Conservation (phyloP, 2,113 vertebrate species). For the Dicaeum eximium region DNA sequence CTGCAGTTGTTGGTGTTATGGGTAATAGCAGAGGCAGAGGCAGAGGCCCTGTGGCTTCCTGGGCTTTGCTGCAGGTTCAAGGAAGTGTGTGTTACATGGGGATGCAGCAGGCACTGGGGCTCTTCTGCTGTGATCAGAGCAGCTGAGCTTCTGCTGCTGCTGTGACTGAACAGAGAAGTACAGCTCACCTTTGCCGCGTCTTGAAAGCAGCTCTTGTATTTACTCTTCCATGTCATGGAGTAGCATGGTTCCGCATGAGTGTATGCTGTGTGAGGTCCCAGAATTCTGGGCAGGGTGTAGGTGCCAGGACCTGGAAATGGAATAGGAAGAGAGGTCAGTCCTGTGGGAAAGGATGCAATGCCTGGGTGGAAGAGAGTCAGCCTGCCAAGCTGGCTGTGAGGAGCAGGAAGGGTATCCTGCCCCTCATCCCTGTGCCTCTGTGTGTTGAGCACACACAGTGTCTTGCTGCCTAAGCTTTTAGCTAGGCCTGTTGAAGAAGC, state of each 20-base stretch:
- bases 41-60: background rate
- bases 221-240: too few relatives aligned
- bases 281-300: background rate
- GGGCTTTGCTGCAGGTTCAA: background rate
- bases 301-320: background rate
- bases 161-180: background rate
- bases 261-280: background rate
- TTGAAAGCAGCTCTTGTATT: too few relatives aligned
- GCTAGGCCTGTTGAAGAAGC: background rate
- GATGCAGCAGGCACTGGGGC: accelerated
- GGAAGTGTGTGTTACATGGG: accelerated
- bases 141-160: background rate
- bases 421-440: background rate
- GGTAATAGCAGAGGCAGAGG: background rate
- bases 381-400: background rate
- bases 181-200: background rate
- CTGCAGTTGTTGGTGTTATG: background rate
- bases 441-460: background rate
- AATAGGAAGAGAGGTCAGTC: background rate
- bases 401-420: background rate
- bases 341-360: background rate
- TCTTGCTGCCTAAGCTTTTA: background rate
- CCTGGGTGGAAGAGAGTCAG: background rate
- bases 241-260: background rate
- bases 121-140: background rate